A percentile compares a stretch with the other conserved stretches of the same genome.
These are phyloP conservation scores for Crossocerus cetratus DNA, from an alignment of 2,888 invertebrate species.

Conservation along the genomic window DNA sequence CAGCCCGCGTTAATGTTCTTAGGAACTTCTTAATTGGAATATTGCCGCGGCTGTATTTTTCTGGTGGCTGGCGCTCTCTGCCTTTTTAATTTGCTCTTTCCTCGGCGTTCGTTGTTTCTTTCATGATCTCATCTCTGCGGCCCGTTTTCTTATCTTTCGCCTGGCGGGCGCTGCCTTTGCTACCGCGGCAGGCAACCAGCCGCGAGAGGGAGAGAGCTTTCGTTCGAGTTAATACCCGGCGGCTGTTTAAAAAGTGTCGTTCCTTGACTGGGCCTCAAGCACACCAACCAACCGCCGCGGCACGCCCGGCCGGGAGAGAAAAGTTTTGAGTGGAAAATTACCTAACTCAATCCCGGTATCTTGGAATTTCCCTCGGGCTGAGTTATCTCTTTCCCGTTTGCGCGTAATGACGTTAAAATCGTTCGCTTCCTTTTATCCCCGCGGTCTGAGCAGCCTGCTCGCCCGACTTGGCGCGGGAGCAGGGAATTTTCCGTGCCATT, in stretches of 20 bases:
- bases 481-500: no score
- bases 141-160: background rate
- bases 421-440: background rate
- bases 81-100: no score
- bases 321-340: slow-evolving; percentile 3
- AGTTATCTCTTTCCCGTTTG: background rate
- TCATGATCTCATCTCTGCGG: slow-evolving; percentile 3
- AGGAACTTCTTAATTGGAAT: no score
- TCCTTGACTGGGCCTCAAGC: background rate
- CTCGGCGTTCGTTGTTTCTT: no score
- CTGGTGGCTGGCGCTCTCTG: no score
- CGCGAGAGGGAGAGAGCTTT: background rate
- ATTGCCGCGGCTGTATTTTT: no score
- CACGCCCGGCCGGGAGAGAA: background rate
- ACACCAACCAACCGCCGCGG: no score
- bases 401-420: background rate
- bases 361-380: background rate
- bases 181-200: background rate
- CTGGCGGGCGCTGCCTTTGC: background rate
- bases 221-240: background rate
- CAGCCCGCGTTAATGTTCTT: no score
- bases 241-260: slow-evolving; percentile 3
- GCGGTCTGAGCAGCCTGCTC: no score
- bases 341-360: background rate
- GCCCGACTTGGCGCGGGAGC: no score